A percentile compares a stretch with the other conserved stretches of the same genome.
Conservation (phyloP, 2,797 vertebrate species). For the Gallirallus australis region DNA sequence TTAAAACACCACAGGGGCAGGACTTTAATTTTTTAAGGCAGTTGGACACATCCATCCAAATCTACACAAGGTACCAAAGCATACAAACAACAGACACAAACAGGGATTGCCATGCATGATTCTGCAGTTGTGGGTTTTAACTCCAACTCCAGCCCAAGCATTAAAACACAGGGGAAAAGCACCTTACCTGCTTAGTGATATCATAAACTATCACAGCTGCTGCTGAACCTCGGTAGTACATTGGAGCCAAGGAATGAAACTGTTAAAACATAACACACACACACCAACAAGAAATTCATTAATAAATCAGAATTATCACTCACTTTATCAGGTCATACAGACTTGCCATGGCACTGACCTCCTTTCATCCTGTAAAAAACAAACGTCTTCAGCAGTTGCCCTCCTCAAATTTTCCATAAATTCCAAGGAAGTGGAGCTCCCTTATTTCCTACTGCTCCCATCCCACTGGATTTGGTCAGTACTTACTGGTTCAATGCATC, state of each 20-base stretch:
- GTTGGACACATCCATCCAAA: not conserved
- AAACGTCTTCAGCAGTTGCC: not conserved
- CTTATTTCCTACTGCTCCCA: not conserved
- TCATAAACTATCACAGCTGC: conserved; percentile 98
- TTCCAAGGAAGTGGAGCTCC: not conserved
- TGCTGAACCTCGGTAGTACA: conserved; percentile 98
- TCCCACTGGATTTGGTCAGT: not conserved
- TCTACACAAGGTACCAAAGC: not conserved
- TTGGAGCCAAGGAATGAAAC: conserved; percentile 98
- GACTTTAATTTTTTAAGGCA: not conserved
- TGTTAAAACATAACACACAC: conserved; percentile 65
- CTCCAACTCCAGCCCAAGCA: not conserved
- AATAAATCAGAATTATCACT: not conserved
- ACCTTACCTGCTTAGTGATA: conserved; percentile 95
- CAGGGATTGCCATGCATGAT: not conserved
- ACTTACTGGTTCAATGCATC: not conserved
- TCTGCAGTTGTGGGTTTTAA: not conserved
- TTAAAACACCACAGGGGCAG: not conserved
- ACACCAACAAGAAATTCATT: not conserved
- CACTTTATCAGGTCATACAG: not conserved
- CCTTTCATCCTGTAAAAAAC: not conserved
- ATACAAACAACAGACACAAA: not conserved
- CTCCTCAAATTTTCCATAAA: not conserved
- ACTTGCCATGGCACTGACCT: not conserved
- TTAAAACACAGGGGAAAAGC: not conserved